A percentile compares a stretch with the other conserved stretches of the same genome.
Evolutionary conservation across 1,140 invertebrate species (phyloP).

Genomic region (Drosophila azteca): DNA sequence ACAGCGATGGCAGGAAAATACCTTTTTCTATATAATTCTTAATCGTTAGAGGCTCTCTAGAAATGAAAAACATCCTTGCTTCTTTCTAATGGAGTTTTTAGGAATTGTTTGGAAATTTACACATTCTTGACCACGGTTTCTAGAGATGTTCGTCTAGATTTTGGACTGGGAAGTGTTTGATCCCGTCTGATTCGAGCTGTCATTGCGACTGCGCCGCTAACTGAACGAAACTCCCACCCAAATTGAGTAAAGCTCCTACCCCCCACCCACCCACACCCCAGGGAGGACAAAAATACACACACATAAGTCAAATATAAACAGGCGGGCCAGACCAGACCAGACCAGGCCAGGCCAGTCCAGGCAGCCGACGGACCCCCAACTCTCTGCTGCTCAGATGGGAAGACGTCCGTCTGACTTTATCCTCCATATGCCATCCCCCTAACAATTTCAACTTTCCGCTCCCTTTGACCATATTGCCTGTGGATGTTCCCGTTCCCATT

Average conservation of each 20-base stretch:
- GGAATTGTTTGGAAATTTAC: background rate
- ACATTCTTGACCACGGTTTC: background rate
- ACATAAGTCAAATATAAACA: slow-evolving; percentile 79
- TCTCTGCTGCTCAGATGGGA: too few relatives aligned
- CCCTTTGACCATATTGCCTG: slow-evolving; percentile 13
- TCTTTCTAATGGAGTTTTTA: background rate
- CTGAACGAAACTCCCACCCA: slow-evolving; percentile 13
- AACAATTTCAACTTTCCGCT: slow-evolving; percentile 27
- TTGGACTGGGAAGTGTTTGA: slow-evolving; percentile 18
- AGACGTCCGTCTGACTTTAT: too few relatives aligned
- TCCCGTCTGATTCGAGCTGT: slow-evolving; percentile 39
- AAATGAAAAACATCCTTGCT: too few relatives aligned
- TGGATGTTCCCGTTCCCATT: slow-evolving; percentile 5
- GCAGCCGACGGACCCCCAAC: too few relatives aligned
- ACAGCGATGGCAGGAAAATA: too few relatives aligned
- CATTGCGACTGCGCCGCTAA: slow-evolving; percentile 20
- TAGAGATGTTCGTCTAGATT: background rate
- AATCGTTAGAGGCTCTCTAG: too few relatives aligned
- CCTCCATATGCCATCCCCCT: slow-evolving; percentile 12
- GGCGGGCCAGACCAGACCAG: background rate
- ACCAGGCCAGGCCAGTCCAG: too few relatives aligned
- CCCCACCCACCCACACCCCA: background rate
- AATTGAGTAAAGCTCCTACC: background rate
- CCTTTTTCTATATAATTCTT: too few relatives aligned
- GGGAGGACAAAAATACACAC: slow-evolving; percentile 55